A percentile compares a stretch with the other conserved stretches of the same genome.
Evolutionary conservation across 2,113 vertebrate genomes (phyloP).

Genomic region (Sigmodon hispidus): DNA sequence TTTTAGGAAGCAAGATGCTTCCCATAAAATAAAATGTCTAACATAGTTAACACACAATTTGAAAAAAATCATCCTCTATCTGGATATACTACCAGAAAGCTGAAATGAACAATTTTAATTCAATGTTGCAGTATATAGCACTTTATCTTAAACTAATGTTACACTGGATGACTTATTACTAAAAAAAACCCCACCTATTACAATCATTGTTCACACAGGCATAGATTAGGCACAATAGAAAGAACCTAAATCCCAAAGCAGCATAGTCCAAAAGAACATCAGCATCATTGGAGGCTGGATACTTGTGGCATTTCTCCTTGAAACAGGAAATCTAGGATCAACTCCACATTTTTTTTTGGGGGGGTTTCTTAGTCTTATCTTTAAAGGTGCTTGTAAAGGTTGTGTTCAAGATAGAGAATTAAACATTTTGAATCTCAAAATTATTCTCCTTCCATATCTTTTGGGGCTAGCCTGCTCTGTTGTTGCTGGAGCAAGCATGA

Average conservation of each 20-base stretch:
- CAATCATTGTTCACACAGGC: slow-evolving; percentile 30
- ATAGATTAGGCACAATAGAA: slow-evolving; percentile 27
- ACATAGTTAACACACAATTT: slow-evolving; percentile 17
- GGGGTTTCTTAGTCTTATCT: background rate
- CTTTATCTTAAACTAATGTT: background rate
- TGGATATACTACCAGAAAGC: background rate
- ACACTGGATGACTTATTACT: background rate
- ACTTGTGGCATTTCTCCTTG: background rate
- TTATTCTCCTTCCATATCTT: background rate
- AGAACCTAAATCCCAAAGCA: slow-evolving; percentile 9
- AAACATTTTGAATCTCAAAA: slow-evolving; percentile 51
- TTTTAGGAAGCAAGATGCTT: slow-evolving; percentile 24
- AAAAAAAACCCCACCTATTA: background rate
- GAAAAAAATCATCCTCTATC: background rate
- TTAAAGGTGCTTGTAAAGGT: slow-evolving; percentile 40
- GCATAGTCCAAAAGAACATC: background rate
- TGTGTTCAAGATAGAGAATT: slow-evolving; percentile 30
- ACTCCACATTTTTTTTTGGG: background rate
- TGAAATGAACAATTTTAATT: background rate
- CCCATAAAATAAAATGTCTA: slow-evolving; percentile 37
- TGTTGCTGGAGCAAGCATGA: slow-evolving; percentile 31
- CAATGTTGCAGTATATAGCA: background rate
- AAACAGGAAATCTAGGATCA: background rate
- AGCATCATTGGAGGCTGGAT: background rate
- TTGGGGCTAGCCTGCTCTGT: background rate